These are phyloP conservation scores for Drosophila nigrodunni DNA, from an alignment of 1,140 invertebrate species.

Conservation along the genomic window DNA sequence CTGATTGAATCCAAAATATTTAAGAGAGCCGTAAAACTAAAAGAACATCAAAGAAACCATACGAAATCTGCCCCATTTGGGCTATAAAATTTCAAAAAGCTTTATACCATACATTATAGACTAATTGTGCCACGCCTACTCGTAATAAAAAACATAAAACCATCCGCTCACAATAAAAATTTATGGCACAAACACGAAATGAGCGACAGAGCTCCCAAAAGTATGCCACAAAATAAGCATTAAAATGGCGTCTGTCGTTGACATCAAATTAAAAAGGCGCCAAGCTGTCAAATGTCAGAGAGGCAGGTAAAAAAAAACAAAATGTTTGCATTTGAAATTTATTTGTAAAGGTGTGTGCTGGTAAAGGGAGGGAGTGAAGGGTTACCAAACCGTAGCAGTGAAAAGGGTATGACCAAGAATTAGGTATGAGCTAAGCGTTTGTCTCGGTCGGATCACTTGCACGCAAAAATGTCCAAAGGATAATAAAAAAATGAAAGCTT, in stretches of 20 bases:
- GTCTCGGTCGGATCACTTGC: slow-evolving; percentile 41
- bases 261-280: slow-evolving; percentile 74
- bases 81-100: slow-evolving; percentile 7
- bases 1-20: slow-evolving; percentile 41
- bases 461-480: slow-evolving; percentile 55
- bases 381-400: slow-evolving; percentile 46
- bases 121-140: slow-evolving; percentile 57
- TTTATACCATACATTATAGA: slow-evolving; percentile 57
- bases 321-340: slow-evolving; percentile 47
- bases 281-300: slow-evolving; percentile 76
- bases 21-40: slow-evolving; percentile 18
- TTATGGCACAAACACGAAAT: slow-evolving; percentile 63
- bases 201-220: slow-evolving; percentile 46
- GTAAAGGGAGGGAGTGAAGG: background rate
- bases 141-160: slow-evolving; percentile 51
- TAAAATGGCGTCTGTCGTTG: slow-evolving; percentile 52
- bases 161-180: slow-evolving; percentile 64
- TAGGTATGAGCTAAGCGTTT: slow-evolving; percentile 27
- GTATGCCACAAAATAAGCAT: slow-evolving; percentile 67
- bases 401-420: slow-evolving; percentile 54
- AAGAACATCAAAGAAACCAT: slow-evolving; percentile 15
- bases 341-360: slow-evolving; percentile 26
- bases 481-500: slow-evolving; percentile 55
- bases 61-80: slow-evolving; percentile 40
- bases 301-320: slow-evolving; percentile 50